A percentile compares a stretch with the other conserved stretches of the same genome.
phyloP scores from a whole-genome alignment of 2,888 invertebrate species.

The Azorinus chamasolen region DNA sequence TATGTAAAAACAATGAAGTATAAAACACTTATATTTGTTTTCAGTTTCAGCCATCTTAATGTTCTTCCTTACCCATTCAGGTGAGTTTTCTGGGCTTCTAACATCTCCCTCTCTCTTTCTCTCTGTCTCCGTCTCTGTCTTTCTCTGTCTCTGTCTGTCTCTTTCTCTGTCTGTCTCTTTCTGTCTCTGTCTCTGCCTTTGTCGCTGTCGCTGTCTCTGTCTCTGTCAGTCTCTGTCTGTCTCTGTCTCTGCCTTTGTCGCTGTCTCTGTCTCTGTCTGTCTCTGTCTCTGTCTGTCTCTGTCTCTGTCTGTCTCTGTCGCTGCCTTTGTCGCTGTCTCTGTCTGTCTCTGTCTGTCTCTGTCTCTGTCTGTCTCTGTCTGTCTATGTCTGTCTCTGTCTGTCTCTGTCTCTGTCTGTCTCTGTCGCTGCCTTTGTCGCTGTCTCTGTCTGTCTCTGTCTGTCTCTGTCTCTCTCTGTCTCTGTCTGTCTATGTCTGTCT shows the following conservation, averaged over 20 bases:
- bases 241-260: background rate
- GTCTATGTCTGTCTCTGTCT: too few relatives aligned
- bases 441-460: background rate
- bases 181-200: background rate
- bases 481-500: too few relatives aligned
- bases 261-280: background rate
- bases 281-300: background rate
- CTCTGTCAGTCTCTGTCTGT: background rate
- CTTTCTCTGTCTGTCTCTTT: background rate
- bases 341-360: slow-evolving; percentile 3
- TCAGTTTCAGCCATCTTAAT: too few relatives aligned
- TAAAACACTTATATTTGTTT: too few relatives aligned
- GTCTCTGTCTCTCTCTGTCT: background rate
- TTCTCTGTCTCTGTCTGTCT: background rate
- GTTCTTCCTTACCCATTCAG: too few relatives aligned
- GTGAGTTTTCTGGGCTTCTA: too few relatives aligned
- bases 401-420: background rate
- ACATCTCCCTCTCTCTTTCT: background rate
- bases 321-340: background rate
- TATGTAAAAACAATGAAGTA: too few relatives aligned
- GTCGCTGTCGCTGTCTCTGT: background rate
- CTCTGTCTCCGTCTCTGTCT: too few relatives aligned
- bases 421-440: background rate
- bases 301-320: background rate
- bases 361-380: slow-evolving; percentile 1